Conservation (phyloP, 2,888 invertebrate species). For the Anagyrus pseudococci region DNA sequence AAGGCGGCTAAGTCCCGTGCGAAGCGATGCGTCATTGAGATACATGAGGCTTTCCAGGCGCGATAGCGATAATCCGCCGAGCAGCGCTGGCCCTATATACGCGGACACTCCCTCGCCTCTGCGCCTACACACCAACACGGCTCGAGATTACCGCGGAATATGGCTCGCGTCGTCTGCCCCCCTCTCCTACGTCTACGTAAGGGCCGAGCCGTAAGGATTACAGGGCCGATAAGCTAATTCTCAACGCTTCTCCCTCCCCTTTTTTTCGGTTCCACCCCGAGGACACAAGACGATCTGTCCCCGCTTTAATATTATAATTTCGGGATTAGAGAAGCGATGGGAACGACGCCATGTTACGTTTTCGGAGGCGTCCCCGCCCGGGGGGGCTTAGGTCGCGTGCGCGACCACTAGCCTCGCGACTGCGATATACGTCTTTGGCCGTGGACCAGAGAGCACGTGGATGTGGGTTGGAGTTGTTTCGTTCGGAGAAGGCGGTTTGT, state of each 20-base stretch:
- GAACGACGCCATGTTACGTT: too few species aligned
- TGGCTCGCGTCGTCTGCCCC: slow-evolving; percentile 2
- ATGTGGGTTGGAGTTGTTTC: background rate
- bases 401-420: too few species aligned
- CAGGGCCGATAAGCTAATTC: slow-evolving; percentile 56
- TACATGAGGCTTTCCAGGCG: slow-evolving; percentile 48
- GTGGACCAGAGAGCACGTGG: background rate
- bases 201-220: slow-evolving; percentile 42
- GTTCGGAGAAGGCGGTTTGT: background rate
- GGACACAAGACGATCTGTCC: background rate
- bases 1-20: slow-evolving; percentile 59
- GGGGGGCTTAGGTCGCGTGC: slow-evolving; percentile 1
- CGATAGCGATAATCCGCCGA: slow-evolving; percentile 53
- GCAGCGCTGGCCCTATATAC: background rate
- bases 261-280: slow-evolving; percentile 10
- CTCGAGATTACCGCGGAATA: slow-evolving; percentile 21
- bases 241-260: slow-evolving; percentile 27
- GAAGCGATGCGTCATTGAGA: slow-evolving; percentile 60
- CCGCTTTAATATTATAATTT: slow-evolving; percentile 36
- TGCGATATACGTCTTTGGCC: background rate
- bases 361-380: too few species aligned
- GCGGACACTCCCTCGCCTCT: slow-evolving; percentile 29
- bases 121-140: background rate
- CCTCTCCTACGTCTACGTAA: background rate
- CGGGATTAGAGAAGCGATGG: slow-evolving; percentile 28